A percentile compares a stretch with the other conserved stretches of the same genome.
Conservation (phyloP, 23 tunicate genomes). For the Trididemnum nubilum region DNA sequence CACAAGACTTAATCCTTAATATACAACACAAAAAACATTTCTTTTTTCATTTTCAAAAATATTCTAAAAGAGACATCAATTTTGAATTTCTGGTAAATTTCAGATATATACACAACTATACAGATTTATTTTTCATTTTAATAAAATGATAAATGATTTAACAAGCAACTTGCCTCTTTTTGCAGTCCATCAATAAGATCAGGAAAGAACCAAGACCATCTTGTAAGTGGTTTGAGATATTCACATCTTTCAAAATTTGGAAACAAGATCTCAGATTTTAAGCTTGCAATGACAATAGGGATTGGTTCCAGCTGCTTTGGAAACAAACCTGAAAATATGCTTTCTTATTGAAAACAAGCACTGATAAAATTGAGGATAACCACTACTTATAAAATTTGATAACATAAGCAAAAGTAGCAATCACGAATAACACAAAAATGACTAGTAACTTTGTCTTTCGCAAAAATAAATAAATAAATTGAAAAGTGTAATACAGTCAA, state of each 20-base stretch:
- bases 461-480: too few species aligned
- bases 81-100: too few species aligned
- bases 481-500: too few species aligned
- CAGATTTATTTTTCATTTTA: conserved; percentile 26
- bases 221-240: conserved; percentile 36
- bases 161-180: conserved; percentile 43
- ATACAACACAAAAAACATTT: too few species aligned
- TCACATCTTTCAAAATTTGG: conserved; percentile 69
- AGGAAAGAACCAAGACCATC: conserved; percentile 65
- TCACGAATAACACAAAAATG: too few species aligned
- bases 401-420: too few species aligned
- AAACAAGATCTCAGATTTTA: conserved; percentile 44
- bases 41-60: too few species aligned
- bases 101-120: too few species aligned
- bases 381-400: too few species aligned
- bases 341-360: background rate
- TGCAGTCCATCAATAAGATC: conserved; percentile 58
- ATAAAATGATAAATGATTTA: background rate
- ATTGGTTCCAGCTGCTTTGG: conserved; percentile 35
- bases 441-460: too few species aligned
- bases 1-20: background rate
- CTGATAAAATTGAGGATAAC: too few species aligned
- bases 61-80: too few species aligned
- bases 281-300: conserved; percentile 44
- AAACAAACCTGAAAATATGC: conserved; percentile 57